phyloP scores from a whole-genome alignment of 1,140 invertebrate species.

The Magallana angulata region DNA sequence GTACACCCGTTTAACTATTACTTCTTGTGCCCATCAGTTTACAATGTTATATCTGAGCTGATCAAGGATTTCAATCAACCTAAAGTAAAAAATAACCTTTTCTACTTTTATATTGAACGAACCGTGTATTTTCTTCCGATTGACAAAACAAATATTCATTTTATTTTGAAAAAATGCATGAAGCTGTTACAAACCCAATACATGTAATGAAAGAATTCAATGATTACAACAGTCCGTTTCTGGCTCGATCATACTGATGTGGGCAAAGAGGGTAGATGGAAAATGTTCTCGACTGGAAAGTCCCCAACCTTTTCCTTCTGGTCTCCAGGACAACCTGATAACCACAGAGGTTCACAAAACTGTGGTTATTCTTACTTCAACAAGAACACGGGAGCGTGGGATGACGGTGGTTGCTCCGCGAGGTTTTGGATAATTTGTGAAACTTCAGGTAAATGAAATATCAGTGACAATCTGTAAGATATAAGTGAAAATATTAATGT shows the following conservation, averaged over 20 bases:
- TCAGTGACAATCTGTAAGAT: no score
- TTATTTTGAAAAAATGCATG: background rate
- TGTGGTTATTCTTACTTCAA: background rate
- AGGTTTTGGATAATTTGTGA: background rate
- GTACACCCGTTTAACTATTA: no score
- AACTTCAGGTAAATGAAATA: background rate
- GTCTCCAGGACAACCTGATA: background rate
- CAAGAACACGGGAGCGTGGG: background rate
- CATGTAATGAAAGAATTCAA: background rate
- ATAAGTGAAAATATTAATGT: no score
- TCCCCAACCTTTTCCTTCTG: background rate
- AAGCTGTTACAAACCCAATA: background rate
- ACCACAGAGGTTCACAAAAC: background rate
- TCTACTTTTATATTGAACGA: no score
- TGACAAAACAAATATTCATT: background rate
- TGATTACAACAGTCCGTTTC: background rate
- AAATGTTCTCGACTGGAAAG: background rate
- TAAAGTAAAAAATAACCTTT: no score
- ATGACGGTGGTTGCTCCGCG: background rate
- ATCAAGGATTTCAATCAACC: no score
- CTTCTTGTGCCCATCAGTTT: no score
- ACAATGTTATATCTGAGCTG: no score
- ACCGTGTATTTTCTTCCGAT: no score
- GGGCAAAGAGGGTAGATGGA: background rate
- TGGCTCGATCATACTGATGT: slow-evolving; percentile 16